Evolutionary conservation across 2,113 vertebrate genomes (phyloP).

Genomic region (Triplophysa dalaica): DNA sequence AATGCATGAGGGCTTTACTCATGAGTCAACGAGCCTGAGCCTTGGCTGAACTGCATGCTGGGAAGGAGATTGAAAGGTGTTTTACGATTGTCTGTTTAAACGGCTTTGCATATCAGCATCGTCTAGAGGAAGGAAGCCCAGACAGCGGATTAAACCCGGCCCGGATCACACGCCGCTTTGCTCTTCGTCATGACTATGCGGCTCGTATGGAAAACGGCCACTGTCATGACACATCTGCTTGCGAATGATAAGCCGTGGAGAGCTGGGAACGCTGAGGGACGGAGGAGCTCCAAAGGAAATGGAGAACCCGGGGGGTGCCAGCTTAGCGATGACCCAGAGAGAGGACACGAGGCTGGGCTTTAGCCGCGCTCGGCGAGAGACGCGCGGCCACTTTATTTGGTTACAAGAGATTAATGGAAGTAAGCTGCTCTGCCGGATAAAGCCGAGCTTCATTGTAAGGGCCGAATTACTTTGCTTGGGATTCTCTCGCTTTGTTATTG

Average conservation of each 20-base stretch:
- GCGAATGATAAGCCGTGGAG: slow-evolving; percentile 35
- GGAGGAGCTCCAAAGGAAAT: slow-evolving; percentile 11
- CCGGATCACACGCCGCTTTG: slow-evolving; percentile 15
- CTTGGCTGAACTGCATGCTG: slow-evolving; percentile 6
- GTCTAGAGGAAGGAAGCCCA: slow-evolving; percentile 18
- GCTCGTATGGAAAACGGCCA: slow-evolving; percentile 25
- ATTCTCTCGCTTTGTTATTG: slow-evolving; percentile 35
- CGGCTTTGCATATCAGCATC: slow-evolving; percentile 16
- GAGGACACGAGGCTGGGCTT: slow-evolving; percentile 42
- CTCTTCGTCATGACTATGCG: slow-evolving; percentile 23
- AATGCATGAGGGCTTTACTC: background rate
- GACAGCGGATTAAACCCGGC: slow-evolving; percentile 24
- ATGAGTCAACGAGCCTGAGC: slow-evolving; percentile 1
- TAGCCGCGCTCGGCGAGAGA: slow-evolving; percentile 7
- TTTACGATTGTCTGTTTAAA: slow-evolving; percentile 29
- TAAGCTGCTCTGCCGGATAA: slow-evolving; percentile 51
- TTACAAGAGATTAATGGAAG: slow-evolving; percentile 51
- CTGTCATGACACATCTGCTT: slow-evolving; percentile 44
- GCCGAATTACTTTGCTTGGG: slow-evolving; percentile 35
- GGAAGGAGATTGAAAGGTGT: slow-evolving; percentile 19
- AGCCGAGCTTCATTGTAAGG: slow-evolving; percentile 36
- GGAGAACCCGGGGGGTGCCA: slow-evolving; percentile 20
- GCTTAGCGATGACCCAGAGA: slow-evolving; percentile 42
- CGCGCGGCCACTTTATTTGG: slow-evolving; percentile 47
- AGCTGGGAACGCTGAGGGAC: slow-evolving; percentile 6